phyloP scores from a whole-genome alignment of 2,113 vertebrate species.

The Elanoides forficatus region DNA sequence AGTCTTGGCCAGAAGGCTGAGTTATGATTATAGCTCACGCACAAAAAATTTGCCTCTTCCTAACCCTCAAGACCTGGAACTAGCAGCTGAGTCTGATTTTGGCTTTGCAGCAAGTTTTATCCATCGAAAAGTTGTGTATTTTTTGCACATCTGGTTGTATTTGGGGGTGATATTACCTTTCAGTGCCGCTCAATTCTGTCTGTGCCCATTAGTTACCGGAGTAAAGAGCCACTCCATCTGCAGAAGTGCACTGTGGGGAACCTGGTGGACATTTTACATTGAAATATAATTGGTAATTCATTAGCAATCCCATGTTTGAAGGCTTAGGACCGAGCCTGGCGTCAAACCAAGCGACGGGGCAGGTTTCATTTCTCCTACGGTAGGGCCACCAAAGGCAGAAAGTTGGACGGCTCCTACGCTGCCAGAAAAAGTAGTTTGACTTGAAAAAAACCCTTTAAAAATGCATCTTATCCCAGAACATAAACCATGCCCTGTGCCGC shows the following conservation, averaged over 20 bases:
- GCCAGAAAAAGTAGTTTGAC: not conserved
- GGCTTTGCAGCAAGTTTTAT: not conserved
- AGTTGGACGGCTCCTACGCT: fast-evolving
- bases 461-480: not conserved
- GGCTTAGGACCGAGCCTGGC: not conserved
- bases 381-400: not conserved
- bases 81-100: not conserved
- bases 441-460: not conserved
- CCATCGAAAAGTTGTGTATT: not conserved
- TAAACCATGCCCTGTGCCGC: not conserved
- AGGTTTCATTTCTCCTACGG: not conserved
- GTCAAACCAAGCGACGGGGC: not conserved
- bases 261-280: not conserved
- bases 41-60: not conserved
- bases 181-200: not conserved
- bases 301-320: not conserved
- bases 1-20: not conserved
- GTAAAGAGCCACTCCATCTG: not conserved
- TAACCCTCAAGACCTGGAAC: not conserved
- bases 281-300: not conserved
- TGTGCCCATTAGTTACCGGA: not conserved
- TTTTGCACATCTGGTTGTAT: conserved; percentile 26
- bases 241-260: not conserved
- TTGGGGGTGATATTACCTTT: not conserved
- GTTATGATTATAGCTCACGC: not conserved